A percentile compares a stretch with the other conserved stretches of the same genome.
Evolutionary conservation across 2,797 vertebrate genomes (phyloP).

Genomic region (Ptychobarbus kaznakovi): DNA sequence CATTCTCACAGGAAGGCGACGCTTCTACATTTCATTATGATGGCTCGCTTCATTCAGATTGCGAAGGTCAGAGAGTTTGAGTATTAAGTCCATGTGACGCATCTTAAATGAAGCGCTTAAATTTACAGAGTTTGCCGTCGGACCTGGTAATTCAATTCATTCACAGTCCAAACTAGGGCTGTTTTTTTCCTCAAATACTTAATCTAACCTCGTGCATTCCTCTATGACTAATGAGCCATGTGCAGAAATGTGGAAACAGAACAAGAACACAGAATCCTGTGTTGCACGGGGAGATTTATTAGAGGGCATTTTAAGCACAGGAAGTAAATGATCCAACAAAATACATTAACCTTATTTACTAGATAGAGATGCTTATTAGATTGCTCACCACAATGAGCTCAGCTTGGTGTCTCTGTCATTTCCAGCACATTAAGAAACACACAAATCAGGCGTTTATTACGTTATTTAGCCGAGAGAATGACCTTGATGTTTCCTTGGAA

Average conservation of each 20-base stretch:
- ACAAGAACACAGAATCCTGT: constrained; percentile 32
- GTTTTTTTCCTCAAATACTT: constrained; percentile 33
- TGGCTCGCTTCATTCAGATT: constrained; percentile 21
- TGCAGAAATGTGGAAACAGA: constrained; percentile 35
- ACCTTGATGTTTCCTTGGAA: constrained; percentile 85
- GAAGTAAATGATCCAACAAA: constrained; percentile 65
- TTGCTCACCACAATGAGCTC: constrained; percentile 54
- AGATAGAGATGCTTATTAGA: constrained; percentile 62
- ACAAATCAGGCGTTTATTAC: constrained; percentile 77
- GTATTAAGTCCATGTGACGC: constrained; percentile 31
- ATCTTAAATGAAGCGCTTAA: constrained; percentile 23
- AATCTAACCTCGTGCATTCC: constrained; percentile 28
- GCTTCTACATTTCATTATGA: constrained; percentile 50
- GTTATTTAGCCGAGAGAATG: constrained; percentile 76
- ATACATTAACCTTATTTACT: constrained; percentile 66
- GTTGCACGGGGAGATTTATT: constrained; percentile 50
- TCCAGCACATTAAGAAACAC: constrained; percentile 65
- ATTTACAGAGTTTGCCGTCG: constrained; percentile 12
- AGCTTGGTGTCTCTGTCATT: constrained; percentile 63
- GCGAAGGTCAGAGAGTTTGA: constrained; percentile 38
- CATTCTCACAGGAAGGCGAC: constrained; percentile 34
- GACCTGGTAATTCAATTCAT: constrained; percentile 30
- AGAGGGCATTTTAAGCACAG: constrained; percentile 56
- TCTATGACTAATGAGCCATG: constrained; percentile 40
- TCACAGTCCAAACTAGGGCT: constrained; percentile 35